Evolutionary conservation across 2,113 vertebrate genomes (phyloP), one percentile per base, ranked within the genome.

Genomic region (Sebastes fasciatus): DNA sequence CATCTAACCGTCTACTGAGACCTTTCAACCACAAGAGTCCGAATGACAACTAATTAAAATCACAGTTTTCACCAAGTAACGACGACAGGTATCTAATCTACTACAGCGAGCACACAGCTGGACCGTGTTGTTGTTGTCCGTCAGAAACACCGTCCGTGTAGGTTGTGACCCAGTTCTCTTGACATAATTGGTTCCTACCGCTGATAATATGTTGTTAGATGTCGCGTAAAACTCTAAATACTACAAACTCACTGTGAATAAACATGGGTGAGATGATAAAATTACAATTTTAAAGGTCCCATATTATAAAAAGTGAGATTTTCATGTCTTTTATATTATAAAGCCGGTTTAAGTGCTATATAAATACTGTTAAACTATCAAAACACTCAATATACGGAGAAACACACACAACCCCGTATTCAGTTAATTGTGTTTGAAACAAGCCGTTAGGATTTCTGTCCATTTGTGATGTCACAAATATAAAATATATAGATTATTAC

Each of bases 1-100:
- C 95, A 96, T 96, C 83, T 95, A 95, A 88, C 68, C 92, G 85
- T 67, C 69, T 91, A n/a, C 42, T 65, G 58, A 48, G 45, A 17
- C 42, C 75, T 69, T 80, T 71, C 19, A 26, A 64, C 40, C 13
- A 76, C 61, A 73, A 71, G 4, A 45, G 17, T 72, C 4, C 12
- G 4, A 34, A 2, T 67, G 62, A 79, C 76, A 88, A 65, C 6
- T 0, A 1, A 8, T 74, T 14, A 49, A 55, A 75, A 49, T n/a
- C 9, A 11, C 6, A 42, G n/a, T 43, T 26, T 68, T 67, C 5
- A 12, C 55, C 0, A 73, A 40, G 0, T 78, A 51, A 16, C 12
- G 43, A 45, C 14, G 43, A 45, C 14, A 10, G 16, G 9, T 62
- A 64, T 52, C 2, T 8, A 23, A 11, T 11, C n/a, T 5, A 21